Base-by-base conservation (phyloP, 2,797 vertebrate species). In the Sebastes minor region DNA sequence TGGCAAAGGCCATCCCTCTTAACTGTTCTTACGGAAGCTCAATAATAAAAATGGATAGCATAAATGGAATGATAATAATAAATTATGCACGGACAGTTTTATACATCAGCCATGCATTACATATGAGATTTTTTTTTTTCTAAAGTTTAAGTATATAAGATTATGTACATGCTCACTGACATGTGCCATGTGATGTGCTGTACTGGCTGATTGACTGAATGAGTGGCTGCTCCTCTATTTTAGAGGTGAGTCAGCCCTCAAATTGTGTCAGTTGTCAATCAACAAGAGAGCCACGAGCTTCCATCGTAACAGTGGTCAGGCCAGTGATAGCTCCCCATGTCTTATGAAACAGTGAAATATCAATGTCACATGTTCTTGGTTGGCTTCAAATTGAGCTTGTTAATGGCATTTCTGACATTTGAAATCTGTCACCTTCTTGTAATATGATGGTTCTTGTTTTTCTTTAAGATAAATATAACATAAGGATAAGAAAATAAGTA, bases 241-340 rank as follows among this genome's bases (percentile, higher is more conserved):
- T 69, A 87, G 77, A 91, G 87, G 86, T 84, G 88, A 93, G 82
- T 87, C 85, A 88, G 83, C 60, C 79, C 82, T 90, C 80, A 89
- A 82, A 93, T 91, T 86, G 90, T 88, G 80, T 78, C 63, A 80
- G 68, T 81, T 89, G 91, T 94, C 89, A 92, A 88, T 94, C 91
- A 94, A 76, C 75, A 71, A 71, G 18, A 73, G 60, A 90, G 68
- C 78, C 69, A 75, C 11, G 28, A 5, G 94, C 94, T 93, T 83
- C 94, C 91, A 95, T 94, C 84, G 95, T 68, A 94, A 95, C 93
- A 32, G 56, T 79, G 76, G 81, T 83, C 86, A 92, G 85, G 67
- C 78, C 70, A 61, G 16, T 83, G 81, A 88, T 84, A 84, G 75
- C 85, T 81, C 74, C 66, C 56, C 67, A 56, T 6, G 4, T 84